Percentiles rank a stretch among this genome's conserved stretches.
Conservation (phyloP, 2,888 invertebrate species). For the Nomada ferruginata region DNA sequence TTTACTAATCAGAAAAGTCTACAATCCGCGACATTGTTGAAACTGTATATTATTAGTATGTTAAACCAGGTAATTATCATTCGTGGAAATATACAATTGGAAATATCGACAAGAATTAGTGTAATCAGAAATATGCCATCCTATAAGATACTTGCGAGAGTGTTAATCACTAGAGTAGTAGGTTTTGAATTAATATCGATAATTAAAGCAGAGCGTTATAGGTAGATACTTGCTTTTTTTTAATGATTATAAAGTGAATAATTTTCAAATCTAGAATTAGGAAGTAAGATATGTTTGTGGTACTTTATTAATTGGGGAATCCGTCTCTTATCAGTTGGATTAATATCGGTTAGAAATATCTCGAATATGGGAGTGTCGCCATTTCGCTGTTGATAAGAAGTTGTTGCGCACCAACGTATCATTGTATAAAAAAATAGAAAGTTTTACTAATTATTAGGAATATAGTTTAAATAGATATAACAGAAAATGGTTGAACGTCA, state of each 20-base stretch:
- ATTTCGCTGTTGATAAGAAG: slow-evolving; percentile 29
- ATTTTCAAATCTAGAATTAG: background rate
- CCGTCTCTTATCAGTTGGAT: slow-evolving; percentile 29
- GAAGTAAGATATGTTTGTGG: background rate
- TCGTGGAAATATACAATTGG: background rate
- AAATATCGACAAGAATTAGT: background rate
- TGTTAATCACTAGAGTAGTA: background rate
- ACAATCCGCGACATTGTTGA: background rate
- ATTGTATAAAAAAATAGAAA: background rate
- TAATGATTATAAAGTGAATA: background rate
- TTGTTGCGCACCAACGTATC: background rate
- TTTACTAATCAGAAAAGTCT: slow-evolving; percentile 28
- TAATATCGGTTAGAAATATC: slow-evolving; percentile 11
- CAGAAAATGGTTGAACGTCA: slow-evolving; percentile 84
- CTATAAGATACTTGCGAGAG: background rate
- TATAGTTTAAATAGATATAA: background rate
- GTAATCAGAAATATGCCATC: background rate
- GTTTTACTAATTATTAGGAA: background rate
- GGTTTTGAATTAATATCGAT: background rate
- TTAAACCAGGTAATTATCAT: background rate
- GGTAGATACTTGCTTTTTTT: background rate
- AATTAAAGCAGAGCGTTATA: background rate
- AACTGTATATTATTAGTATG: background rate
- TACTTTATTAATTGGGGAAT: background rate
- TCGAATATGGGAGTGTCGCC: slow-evolving; percentile 8